Conservation (phyloP, 2,797 vertebrate genomes). For the Dallia pectoralis region DNA sequence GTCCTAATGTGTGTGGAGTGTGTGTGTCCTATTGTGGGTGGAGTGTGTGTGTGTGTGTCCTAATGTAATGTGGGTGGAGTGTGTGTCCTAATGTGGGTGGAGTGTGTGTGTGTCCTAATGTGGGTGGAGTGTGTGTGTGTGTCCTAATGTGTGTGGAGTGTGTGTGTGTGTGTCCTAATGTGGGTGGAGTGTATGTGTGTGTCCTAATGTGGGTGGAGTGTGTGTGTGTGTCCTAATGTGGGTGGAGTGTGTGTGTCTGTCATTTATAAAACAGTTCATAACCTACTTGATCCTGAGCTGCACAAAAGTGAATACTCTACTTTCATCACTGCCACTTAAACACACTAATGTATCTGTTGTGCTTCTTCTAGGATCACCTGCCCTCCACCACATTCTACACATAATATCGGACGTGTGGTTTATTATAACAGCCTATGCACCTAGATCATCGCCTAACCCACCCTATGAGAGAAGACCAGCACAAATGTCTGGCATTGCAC, state of each 20-base stretch:
- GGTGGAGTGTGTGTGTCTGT: too few species aligned
- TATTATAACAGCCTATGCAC: slow-evolving; percentile 44
- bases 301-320: background rate
- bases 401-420: slow-evolving; percentile 34
- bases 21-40: slow-evolving; percentile 27
- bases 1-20: too few species aligned
- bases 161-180: too few species aligned
- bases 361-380: background rate
- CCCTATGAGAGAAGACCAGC: slow-evolving; percentile 60
- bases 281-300: background rate
- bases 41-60: too few species aligned
- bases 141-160: slow-evolving; percentile 32
- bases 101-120: background rate
- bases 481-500: slow-evolving; percentile 45
- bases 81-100: too few species aligned
- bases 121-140: background rate
- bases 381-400: background rate
- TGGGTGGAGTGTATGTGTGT: background rate
- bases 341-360: background rate
- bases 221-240: too few species aligned
- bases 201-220: too few species aligned
- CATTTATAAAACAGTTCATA: background rate
- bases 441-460: slow-evolving; percentile 36
- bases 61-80: slow-evolving; percentile 4
- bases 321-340: background rate